Evolutionary conservation across 2,888 invertebrate species (phyloP), one percentile per base, ranked within the genome.

Genomic region (Calameuta idolon): DNA sequence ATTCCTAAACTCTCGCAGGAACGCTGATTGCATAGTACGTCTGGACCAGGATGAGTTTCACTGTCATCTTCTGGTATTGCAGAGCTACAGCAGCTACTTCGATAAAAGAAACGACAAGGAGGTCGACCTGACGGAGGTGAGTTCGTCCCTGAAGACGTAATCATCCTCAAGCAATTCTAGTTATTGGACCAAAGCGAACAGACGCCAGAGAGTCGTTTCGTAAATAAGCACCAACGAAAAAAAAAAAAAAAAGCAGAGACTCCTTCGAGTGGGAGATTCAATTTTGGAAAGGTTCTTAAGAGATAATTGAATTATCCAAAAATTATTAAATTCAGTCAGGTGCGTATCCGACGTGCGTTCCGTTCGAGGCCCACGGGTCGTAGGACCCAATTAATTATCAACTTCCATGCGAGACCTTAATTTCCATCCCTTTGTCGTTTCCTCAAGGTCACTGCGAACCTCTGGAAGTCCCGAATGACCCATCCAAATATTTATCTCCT

Each of bases 51-150:
- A 95, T 84, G 94, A 94, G 86, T 95, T 95, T 85, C 93, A 94
- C 81, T 95, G 95, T 88, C 95, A 96, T 87, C 92, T 93, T 34
- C 92, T 95, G 35, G 94, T 96, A 2, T 91, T 96, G 4, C 95
- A 95, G 88, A 94, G 95, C 83, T 96, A 95, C 89, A 95, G 95
- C 1, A 90, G 92, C 35, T 94, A 94, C 83, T 95, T 95, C 85
- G 94, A 95, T 80, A 89, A 88, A 83, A 92, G 87, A 78, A 90
- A 89, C 82, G 82, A 84, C 81, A 91, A 91, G 79, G 88, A 90
- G 75, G 83, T 90, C 79, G 88, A 91, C 73, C 83, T 91, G 12
- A 87, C 87, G 2, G 87, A 83, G 81, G 91, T 91, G 84, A 88
- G 87, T 82, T 78, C 74, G 74, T 55, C 23, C 55, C 55, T 55